These are phyloP conservation scores for Rhamnusium bicolor DNA, from an alignment of 2,888 invertebrate species.

Conservation along the genomic window DNA sequence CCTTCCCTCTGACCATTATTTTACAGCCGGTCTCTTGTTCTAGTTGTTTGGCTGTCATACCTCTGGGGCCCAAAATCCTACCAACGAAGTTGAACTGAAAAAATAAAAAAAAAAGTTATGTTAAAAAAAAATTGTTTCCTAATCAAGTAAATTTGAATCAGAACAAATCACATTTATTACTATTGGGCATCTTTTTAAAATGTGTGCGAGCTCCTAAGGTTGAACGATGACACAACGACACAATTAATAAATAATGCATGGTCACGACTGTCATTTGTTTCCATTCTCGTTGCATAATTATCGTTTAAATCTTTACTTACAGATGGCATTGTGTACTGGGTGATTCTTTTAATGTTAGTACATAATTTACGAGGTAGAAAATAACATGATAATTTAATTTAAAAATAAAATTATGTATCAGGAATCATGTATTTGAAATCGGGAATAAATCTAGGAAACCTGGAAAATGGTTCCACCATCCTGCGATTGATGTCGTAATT, in stretches of 20 bases:
- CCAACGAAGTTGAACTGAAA: conserved; percentile 99
- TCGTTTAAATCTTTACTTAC: neutral
- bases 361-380: no score
- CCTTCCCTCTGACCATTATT: conserved; percentile 99
- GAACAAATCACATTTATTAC: no score
- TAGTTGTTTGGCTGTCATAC: conserved; percentile 99
- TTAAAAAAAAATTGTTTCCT: neutral
- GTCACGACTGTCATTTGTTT: neutral
- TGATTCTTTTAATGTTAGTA: neutral
- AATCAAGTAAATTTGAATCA: neutral
- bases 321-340: neutral
- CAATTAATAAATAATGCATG: neutral
- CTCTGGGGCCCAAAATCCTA: conserved; percentile 98
- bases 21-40: conserved; percentile 99
- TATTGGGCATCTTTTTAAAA: neutral
- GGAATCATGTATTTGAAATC: no score
- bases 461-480: no score
- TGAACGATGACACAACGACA: neutral
- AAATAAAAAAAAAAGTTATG: conserved; percentile 50
- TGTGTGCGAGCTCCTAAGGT: neutral
- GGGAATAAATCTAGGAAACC: no score
- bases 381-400: no score
- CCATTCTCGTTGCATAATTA: neutral
- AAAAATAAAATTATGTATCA: no score
- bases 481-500: no score